Evolutionary conservation across 2,888 invertebrate species (phyloP), one percentile per base, ranked within the genome.

Genomic region (Blastobasis adustella): DNA sequence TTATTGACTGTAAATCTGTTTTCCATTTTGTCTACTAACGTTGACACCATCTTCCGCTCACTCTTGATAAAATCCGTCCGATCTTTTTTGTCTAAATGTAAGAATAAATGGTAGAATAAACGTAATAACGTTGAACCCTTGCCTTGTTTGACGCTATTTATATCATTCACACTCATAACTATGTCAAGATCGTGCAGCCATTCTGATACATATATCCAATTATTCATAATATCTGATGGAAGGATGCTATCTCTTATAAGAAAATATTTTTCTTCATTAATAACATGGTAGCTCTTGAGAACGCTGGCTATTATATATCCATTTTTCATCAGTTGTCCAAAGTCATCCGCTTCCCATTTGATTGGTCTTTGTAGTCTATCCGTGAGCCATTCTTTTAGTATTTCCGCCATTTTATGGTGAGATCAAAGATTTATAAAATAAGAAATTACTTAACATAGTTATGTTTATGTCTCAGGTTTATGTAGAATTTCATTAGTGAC

Each of bases 61-160:
- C 79, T 69, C 57, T 89, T 86, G 37, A 90, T 85, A 60, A 90
- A 91, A 62, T 90, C 78, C 9, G 90, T 78, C 46, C 88, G 82
- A 61, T 90, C 90, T 67, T 87, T 90, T 65, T 89, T 90, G 59
- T 92, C 91, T 48, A 93, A 75, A 56, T 86, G 83, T 6, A 92
- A 74, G 65, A 91, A 92, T 5, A 93, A 70, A 68, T 91, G 89
- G 70, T 92, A 92, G 66, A 92, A 91, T 1, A 93, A 63, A 39
- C 90, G 83, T 5, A 92, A 72, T 5, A 91, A 73, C 0, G 89
- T 71, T 6, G 89, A 82, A 4, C 90, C 89, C 53, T 78, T 84
- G 1, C 89, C 89, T 51, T 81, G 76, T 55, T 88, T 87, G 10
- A 92, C 81, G 50, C 82, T 82, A 4, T 73, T 67, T 46, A 91